Conservation (phyloP, 2,888 invertebrate species). For the Platerodrilus igneus region DNA sequence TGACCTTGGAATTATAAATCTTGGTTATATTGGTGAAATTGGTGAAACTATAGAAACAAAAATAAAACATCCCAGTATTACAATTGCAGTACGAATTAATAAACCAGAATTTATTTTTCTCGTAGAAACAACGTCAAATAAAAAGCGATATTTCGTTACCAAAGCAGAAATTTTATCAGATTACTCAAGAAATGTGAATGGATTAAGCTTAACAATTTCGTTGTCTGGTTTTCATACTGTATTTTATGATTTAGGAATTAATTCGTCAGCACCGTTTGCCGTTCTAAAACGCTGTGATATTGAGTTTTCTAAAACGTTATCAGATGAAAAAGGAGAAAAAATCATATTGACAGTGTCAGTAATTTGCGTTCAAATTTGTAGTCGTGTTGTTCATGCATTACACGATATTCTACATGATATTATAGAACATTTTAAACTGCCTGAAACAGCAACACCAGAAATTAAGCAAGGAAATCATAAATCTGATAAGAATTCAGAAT, state of each 20-base stretch:
- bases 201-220: conserved; percentile 60
- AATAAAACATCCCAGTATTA: conserved; percentile 49
- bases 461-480: conserved; percentile 11
- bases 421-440: conserved; percentile 45
- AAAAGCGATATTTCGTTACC: conserved; percentile 52
- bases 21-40: conserved; percentile 63
- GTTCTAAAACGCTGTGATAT: conserved; percentile 67
- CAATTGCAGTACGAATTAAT: conserved; percentile 67
- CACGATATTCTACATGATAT: conserved; percentile 52
- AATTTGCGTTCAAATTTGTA: conserved; percentile 66
- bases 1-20: conserved; percentile 66
- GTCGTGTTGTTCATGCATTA: conserved; percentile 67
- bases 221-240: conserved; percentile 57
- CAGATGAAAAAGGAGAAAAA: conserved; percentile 62
- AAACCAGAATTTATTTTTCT: conserved; percentile 75
- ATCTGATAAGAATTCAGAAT: conserved; percentile 8
- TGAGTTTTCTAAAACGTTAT: conserved; percentile 61
- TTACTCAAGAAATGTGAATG: conserved; percentile 62
- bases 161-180: conserved; percentile 66
- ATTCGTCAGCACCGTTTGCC: conserved; percentile 50
- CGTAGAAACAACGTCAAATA: conserved; percentile 59
- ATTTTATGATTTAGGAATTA: conserved; percentile 41
- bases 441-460: conserved; percentile 33
- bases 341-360: conserved; percentile 63
- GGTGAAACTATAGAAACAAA: conserved; percentile 26